Conservation (phyloP, 2,888 invertebrate genomes). For the Elaeidobius kamerunicus region DNA sequence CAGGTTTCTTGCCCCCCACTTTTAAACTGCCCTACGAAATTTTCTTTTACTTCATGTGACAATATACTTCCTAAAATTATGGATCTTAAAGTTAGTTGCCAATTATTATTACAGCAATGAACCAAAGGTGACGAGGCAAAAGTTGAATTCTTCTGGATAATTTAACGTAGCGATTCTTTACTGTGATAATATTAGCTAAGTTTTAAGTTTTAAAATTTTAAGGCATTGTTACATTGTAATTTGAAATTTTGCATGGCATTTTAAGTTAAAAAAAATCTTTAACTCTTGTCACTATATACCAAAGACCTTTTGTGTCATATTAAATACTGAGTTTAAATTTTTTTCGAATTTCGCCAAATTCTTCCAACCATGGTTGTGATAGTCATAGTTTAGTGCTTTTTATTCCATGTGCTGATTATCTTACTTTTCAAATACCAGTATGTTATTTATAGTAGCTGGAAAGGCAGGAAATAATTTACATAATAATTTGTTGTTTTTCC, state of each 20-base stretch:
- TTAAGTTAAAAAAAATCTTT: slow-evolving; percentile 21
- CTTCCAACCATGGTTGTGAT: slow-evolving; percentile 53
- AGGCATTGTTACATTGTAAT: too few species aligned
- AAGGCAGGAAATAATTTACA: slow-evolving; percentile 6
- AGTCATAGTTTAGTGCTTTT: slow-evolving; percentile 43
- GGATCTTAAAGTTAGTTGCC: too few species aligned
- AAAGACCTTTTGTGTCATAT: slow-evolving; percentile 50
- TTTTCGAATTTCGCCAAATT: slow-evolving; percentile 47
- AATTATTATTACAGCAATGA: too few species aligned
- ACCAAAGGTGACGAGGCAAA: too few species aligned
- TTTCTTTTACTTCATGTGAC: too few species aligned
- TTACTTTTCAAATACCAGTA: slow-evolving; percentile 25
- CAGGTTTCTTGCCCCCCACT: slow-evolving; percentile 40
- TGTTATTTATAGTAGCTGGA: slow-evolving; percentile 21
- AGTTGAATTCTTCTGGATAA: too few species aligned
- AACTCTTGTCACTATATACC: slow-evolving; percentile 47
- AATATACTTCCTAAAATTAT: too few species aligned
- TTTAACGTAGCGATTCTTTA: too few species aligned
- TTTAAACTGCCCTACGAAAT: slow-evolving; percentile 29
- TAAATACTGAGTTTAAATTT: slow-evolving; percentile 31
- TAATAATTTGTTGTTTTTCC: slow-evolving; percentile 14
- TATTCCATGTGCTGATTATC: slow-evolving; percentile 36
- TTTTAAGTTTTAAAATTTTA: too few species aligned
- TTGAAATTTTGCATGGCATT: too few species aligned
- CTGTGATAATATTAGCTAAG: too few species aligned